Conservation (phyloP, 1,140 invertebrate genomes). For the Heliconius hermathena region DNA sequence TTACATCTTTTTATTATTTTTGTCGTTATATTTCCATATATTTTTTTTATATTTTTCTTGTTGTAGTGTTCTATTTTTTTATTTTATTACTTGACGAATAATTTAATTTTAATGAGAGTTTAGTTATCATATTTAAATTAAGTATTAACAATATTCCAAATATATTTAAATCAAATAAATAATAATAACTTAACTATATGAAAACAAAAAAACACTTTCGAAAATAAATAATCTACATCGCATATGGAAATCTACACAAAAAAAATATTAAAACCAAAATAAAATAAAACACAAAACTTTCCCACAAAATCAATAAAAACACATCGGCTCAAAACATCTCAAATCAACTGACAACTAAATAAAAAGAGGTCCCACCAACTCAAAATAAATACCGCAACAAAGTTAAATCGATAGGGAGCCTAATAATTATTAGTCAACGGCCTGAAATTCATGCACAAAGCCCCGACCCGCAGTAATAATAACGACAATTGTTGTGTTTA, state of each 20-base stretch:
- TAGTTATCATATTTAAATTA: not conserved
- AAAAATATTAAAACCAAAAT: not conserved
- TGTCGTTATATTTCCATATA: conserved; percentile 20
- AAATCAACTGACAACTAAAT: conserved; percentile 18
- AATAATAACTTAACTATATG: too few relatives aligned
- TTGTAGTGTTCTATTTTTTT: not conserved
- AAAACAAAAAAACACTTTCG: too few relatives aligned
- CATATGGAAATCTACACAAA: not conserved
- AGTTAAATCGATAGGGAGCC: conserved; percentile 76
- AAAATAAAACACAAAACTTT: not conserved
- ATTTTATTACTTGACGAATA: not conserved
- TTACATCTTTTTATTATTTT: conserved; percentile 51
- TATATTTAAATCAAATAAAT: not conserved
- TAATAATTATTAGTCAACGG: conserved; percentile 81
- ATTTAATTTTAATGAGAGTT: not conserved
- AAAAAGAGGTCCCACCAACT: conserved; percentile 40
- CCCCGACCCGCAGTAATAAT: conserved; percentile 80
- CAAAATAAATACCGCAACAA: conserved; percentile 73
- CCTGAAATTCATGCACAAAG: conserved; percentile 81
- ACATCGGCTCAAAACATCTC: conserved; percentile 14
- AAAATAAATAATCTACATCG: too few relatives aligned
- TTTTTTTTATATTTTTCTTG: not conserved
- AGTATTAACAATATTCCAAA: not conserved
- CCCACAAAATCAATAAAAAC: conserved; percentile 21
- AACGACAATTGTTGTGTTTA: conserved; percentile 82